Evolutionary conservation across 2,888 invertebrate genomes (phyloP).

Genomic region (Bursaphelenchus okinawaensis): DNA sequence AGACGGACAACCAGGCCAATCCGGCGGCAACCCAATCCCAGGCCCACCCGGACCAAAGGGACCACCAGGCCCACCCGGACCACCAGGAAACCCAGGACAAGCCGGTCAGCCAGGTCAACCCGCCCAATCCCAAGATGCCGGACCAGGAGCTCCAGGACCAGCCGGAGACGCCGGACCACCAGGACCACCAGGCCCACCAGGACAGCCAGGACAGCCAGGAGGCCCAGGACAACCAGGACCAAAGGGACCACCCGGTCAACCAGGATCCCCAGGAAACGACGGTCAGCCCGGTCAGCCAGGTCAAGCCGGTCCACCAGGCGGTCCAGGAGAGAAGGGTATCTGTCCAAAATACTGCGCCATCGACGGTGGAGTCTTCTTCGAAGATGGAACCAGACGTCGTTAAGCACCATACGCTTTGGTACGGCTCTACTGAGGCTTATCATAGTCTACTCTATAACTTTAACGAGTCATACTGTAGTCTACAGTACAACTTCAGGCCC

Average conservation of each 20-base stretch:
- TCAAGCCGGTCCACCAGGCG: slow-evolving; percentile 24
- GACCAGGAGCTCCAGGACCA: slow-evolving; percentile 43
- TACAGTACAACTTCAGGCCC: too few species aligned
- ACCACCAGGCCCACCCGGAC: slow-evolving; percentile 32
- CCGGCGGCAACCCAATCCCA: slow-evolving; percentile 32
- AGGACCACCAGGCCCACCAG: slow-evolving; percentile 30
- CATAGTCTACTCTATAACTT: too few species aligned
- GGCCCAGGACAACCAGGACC: slow-evolving; percentile 15
- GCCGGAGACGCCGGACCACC: slow-evolving; percentile 31
- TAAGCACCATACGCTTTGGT: slow-evolving; percentile 13
- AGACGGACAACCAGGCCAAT: slow-evolving; percentile 38
- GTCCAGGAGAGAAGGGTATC: slow-evolving; percentile 34
- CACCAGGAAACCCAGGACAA: slow-evolving; percentile 26
- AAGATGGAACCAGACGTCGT: slow-evolving; percentile 28
- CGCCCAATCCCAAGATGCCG: slow-evolving; percentile 31
- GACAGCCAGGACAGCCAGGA: slow-evolving; percentile 28
- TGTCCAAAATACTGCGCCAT: slow-evolving; percentile 33
- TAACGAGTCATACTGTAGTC: too few species aligned
- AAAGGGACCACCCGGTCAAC: slow-evolving; percentile 29
- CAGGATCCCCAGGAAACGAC: slow-evolving; percentile 30
- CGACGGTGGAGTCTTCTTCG: slow-evolving; percentile 33
- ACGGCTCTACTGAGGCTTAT: too few species aligned
- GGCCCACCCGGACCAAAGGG: slow-evolving; percentile 37
- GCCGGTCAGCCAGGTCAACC: slow-evolving; percentile 41
- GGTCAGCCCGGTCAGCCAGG: slow-evolving; percentile 16